phyloP scores from a whole-genome alignment of 2,797 vertebrate species.

The Molossus alvarezi region DNA sequence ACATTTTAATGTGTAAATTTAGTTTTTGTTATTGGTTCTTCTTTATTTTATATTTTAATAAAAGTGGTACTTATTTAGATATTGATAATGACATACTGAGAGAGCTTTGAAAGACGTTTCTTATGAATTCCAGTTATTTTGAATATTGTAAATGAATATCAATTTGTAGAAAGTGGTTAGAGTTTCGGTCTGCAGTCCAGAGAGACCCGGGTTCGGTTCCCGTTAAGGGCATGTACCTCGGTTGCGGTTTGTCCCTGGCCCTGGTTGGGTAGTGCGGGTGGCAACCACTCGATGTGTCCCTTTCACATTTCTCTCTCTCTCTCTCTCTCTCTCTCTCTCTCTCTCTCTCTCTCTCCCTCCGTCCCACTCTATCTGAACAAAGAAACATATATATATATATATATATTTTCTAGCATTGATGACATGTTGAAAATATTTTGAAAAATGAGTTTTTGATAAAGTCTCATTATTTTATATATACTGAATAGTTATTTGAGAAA shows the following conservation, averaged over 20 bases:
- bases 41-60: constrained; percentile 5
- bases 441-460: background rate
- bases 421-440: background rate
- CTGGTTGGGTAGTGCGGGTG: too few species aligned
- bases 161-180: background rate
- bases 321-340: too few species aligned
- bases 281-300: too few species aligned
- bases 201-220: too few species aligned
- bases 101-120: background rate
- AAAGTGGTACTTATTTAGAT: background rate
- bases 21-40: background rate
- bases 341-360: too few species aligned
- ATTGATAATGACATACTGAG: background rate
- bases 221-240: too few species aligned
- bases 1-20: background rate
- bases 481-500: constrained; percentile 20
- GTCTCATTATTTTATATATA: background rate
- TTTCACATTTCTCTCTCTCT: too few species aligned
- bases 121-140: constrained; percentile 9
- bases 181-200: too few species aligned
- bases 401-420: background rate
- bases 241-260: too few species aligned
- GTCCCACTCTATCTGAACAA: too few species aligned
- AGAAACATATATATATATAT: too few species aligned
- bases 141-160: background rate